phyloP scores from a whole-genome alignment of 1,140 invertebrate genomes.

The Hylyphantes graminicola region DNA sequence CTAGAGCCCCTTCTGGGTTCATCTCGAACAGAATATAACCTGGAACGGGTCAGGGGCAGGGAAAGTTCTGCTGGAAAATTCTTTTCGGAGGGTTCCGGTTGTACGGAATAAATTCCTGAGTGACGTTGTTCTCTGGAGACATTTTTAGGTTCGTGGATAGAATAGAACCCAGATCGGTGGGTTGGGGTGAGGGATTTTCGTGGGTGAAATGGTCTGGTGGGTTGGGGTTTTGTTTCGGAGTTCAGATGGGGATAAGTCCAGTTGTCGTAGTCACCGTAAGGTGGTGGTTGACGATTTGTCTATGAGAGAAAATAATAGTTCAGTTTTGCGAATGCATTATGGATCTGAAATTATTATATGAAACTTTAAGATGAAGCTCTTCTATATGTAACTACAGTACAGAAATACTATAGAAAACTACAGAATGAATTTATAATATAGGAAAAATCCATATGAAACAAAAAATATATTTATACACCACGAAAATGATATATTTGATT shows the following conservation, averaged over 20 bases:
- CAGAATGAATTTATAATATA: too few species aligned
- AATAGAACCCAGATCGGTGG: slow-evolving; percentile 15
- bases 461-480: too few species aligned
- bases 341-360: not conserved
- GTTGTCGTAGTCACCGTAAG: slow-evolving; percentile 45
- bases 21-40: not conserved
- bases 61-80: not conserved
- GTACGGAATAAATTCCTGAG: not conserved
- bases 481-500: too few species aligned
- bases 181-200: slow-evolving; percentile 7
- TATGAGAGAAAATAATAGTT: not conserved
- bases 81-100: not conserved
- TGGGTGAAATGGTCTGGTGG: not conserved
- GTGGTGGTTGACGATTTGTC: slow-evolving; percentile 10
- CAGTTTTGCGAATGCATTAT: not conserved
- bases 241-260: slow-evolving; percentile 1
- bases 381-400: too few species aligned
- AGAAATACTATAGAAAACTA: too few species aligned
- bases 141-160: not conserved
- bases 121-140: not conserved
- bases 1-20: slow-evolving; percentile 3
- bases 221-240: not conserved
- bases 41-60: not conserved
- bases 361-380: too few species aligned
- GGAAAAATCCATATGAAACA: too few species aligned